A percentile compares a stretch with the other conserved stretches of the same genome.
Conservation (phyloP, 2,888 invertebrate genomes). For the Peribatodes rhomboidaria region DNA sequence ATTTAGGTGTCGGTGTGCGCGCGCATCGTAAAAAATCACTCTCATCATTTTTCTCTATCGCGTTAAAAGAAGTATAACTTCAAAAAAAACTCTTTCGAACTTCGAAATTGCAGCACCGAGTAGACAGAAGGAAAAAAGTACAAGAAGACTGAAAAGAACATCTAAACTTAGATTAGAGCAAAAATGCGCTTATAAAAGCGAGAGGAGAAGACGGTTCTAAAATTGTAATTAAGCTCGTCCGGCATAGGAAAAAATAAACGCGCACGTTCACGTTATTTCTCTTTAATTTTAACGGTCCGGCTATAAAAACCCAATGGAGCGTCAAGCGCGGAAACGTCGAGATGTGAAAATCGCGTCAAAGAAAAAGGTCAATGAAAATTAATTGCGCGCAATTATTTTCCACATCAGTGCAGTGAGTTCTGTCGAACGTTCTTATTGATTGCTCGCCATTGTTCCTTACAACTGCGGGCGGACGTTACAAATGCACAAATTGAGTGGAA, state of each 20-base stretch:
- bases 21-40: too few relatives aligned
- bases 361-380: conserved; percentile 51
- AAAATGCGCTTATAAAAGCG: background rate
- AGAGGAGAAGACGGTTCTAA: background rate
- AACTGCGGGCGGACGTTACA: conserved; percentile 19
- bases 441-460: conserved; percentile 39
- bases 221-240: conserved; percentile 11
- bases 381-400: conserved; percentile 57
- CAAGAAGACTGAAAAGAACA: background rate
- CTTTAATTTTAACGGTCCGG: conserved; percentile 25
- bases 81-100: too few relatives aligned
- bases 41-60: too few relatives aligned
- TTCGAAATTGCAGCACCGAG: too few relatives aligned
- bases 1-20: too few relatives aligned
- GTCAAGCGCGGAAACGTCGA: conserved; percentile 34
- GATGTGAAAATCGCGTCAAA: conserved; percentile 42
- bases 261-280: conserved; percentile 20
- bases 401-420: conserved; percentile 53
- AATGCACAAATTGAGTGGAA: conserved; percentile 29
- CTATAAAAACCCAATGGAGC: conserved; percentile 30
- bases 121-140: too few relatives aligned
- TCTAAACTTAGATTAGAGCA: background rate
- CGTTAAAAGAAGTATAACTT: too few relatives aligned
- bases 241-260: conserved; percentile 14
- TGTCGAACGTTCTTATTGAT: conserved; percentile 43